A percentile compares a stretch with the other conserved stretches of the same genome.
Conservation (phyloP, 2,113 vertebrate species). For the Prolemur simus region DNA sequence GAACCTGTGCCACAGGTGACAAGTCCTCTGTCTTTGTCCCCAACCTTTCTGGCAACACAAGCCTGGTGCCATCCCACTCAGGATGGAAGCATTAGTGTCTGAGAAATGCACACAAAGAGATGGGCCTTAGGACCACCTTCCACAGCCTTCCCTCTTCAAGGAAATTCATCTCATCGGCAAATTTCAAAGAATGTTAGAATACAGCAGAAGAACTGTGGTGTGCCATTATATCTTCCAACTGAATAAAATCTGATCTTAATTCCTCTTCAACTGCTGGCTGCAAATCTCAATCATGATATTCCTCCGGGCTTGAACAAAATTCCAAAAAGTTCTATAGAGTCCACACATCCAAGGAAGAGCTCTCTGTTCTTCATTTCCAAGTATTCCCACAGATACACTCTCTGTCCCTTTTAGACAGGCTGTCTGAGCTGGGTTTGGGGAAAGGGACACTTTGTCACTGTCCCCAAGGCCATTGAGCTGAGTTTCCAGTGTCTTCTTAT, state of each 20-base stretch:
- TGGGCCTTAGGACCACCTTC: neutral
- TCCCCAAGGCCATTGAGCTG: accelerated
- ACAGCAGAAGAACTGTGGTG: accelerated
- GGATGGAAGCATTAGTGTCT: accelerated
- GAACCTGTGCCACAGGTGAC: too few species aligned
- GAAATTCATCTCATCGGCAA: neutral
- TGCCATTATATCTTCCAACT: neutral
- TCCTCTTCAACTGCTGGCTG: neutral
- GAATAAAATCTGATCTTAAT: neutral
- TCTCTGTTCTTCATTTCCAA: neutral
- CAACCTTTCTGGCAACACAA: accelerated
- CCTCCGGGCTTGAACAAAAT: neutral
- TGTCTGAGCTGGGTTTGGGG: neutral
- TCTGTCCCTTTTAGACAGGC: too few species aligned
- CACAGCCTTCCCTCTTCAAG: neutral
- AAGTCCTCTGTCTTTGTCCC: neutral
- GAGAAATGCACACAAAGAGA: neutral
- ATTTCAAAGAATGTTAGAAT: neutral
- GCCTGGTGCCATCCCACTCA: too few species aligned
- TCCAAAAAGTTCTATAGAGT: neutral
- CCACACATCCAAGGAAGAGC: accelerated
- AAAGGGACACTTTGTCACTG: neutral
- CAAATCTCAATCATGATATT: neutral
- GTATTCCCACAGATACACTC: accelerated
- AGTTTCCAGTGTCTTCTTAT: accelerated